A percentile compares a stretch with the other conserved stretches of the same genome.
These are phyloP conservation scores for Hemiscyllium ocellatum DNA, from an alignment of 2,113 vertebrate genomes.

Conservation along the genomic window DNA sequence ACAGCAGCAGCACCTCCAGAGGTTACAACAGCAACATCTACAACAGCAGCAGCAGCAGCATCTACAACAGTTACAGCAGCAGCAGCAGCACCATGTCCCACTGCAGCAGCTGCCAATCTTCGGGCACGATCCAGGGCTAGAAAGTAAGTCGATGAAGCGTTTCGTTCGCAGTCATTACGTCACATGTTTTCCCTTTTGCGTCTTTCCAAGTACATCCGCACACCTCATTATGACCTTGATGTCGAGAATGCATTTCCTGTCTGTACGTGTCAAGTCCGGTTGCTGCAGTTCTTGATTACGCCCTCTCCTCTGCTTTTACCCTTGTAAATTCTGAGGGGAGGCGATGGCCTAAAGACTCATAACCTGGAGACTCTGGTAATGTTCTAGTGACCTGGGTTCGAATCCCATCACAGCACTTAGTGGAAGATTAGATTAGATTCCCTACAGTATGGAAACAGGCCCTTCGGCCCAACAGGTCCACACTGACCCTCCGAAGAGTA, in stretches of 20 bases:
- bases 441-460: too few relatives aligned
- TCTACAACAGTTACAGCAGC: conserved; percentile 55
- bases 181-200: neutral
- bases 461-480: too few relatives aligned
- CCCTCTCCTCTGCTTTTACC: too few relatives aligned
- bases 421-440: too few relatives aligned
- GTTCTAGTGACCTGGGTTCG: too few relatives aligned
- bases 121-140: conserved; percentile 81
- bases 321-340: neutral
- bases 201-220: neutral
- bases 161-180: neutral
- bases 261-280: neutral
- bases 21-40: conserved; percentile 54
- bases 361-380: too few relatives aligned
- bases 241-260: too few relatives aligned
- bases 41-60: conserved; percentile 64
- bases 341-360: too few relatives aligned
- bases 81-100: conserved; percentile 51
- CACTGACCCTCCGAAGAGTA: too few relatives aligned
- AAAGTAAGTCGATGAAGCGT: conserved; percentile 68
- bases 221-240: neutral
- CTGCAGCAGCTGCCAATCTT: conserved; percentile 57
- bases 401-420: too few relatives aligned
- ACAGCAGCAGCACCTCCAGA: conserved; percentile 59
- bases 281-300: neutral